These are phyloP conservation scores for Mechanitis mazaeus DNA, from an alignment of 2,888 invertebrate species.

Conservation along the genomic window DNA sequence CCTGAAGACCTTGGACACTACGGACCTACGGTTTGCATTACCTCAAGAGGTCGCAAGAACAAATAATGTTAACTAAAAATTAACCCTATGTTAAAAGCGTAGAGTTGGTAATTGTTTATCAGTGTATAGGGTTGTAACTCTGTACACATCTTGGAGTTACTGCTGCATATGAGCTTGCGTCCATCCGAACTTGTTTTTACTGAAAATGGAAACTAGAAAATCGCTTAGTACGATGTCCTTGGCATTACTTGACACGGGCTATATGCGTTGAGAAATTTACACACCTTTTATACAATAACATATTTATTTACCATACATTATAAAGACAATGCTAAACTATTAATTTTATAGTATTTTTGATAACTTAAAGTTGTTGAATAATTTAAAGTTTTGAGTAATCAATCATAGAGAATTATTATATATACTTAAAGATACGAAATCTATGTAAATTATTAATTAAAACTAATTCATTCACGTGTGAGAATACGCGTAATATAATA, in stretches of 20 bases:
- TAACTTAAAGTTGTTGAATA: too few species aligned
- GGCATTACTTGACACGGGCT: conserved; percentile 48
- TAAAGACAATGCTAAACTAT: too few species aligned
- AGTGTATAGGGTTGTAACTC: background rate
- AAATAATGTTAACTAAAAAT: conserved; percentile 28
- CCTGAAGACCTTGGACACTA: conserved; percentile 67
- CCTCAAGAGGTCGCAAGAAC: conserved; percentile 35
- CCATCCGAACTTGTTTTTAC: conserved; percentile 62
- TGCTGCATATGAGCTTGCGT: conserved; percentile 39
- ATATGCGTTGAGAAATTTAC: conserved; percentile 28
- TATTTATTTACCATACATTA: background rate
- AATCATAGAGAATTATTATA: too few species aligned
- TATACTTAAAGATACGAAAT: too few species aligned
- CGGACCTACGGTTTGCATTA: conserved; percentile 40
- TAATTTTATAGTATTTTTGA: too few species aligned
- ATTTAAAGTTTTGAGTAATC: too few species aligned
- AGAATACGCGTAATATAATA: too few species aligned
- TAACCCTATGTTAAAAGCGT: conserved; percentile 27
- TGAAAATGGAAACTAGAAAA: conserved; percentile 76
- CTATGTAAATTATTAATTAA: too few species aligned
- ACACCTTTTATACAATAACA: conserved; percentile 3
- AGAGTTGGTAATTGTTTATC: conserved; percentile 26
- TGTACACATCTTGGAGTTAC: background rate
- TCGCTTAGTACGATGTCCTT: conserved; percentile 56
- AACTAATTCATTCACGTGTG: too few species aligned